phyloP scores from a whole-genome alignment of 2,888 invertebrate genomes.

The Andrena bicolor region DNA sequence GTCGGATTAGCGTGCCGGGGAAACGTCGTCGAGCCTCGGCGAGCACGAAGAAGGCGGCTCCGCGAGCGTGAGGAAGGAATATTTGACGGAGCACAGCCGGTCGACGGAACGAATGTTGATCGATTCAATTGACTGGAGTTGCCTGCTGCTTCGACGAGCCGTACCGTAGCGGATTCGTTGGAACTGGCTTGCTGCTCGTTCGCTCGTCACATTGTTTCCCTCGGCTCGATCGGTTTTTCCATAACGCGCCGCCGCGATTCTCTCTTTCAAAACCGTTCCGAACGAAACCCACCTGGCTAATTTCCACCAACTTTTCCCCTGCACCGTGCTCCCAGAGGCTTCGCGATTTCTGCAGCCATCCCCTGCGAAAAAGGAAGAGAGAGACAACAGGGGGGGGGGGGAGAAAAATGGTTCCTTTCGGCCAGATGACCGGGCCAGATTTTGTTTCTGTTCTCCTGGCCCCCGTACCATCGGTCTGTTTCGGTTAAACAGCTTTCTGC shows the following conservation, averaged over 20 bases:
- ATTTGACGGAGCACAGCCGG: constrained; percentile 43
- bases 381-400: neutral
- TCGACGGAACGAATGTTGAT: constrained; percentile 66
- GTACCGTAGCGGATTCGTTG: constrained; percentile 8
- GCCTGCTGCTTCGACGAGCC: constrained; percentile 49
- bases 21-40: constrained; percentile 33
- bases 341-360: neutral
- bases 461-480: constrained; percentile 37
- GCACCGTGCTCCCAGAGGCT: neutral
- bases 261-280: neutral
- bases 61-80: constrained; percentile 39
- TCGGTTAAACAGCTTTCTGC: constrained; percentile 65
- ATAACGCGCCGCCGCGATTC: constrained; percentile 22
- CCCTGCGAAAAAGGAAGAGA: neutral
- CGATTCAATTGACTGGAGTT: constrained; percentile 65
- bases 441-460: constrained; percentile 15
- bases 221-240: constrained; percentile 42
- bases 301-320: constrained; percentile 18
- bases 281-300: neutral
- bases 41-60: constrained; percentile 46
- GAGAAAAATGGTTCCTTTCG: constrained; percentile 24
- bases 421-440: constrained; percentile 25
- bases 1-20: constrained; percentile 36
- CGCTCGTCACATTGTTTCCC: constrained; percentile 37
- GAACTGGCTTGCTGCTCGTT: constrained; percentile 10